Evolutionary conservation across 64 coral and sea anemone genomes (phyloP).

Genomic region (Montipora sp.): DNA sequence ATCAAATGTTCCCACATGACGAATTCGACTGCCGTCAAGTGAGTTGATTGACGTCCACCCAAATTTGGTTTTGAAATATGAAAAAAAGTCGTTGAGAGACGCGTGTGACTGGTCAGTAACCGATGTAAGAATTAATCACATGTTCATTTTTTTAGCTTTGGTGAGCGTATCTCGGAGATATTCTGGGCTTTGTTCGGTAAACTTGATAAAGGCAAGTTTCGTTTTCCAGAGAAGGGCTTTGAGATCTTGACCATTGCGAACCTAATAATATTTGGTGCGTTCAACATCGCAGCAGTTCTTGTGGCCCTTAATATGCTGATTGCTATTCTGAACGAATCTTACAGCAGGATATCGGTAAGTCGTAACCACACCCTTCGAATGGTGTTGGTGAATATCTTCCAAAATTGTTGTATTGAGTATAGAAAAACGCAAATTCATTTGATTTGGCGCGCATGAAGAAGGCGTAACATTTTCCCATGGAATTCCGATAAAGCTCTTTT

Average conservation of each 20-base stretch:
- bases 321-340: constrained; percentile 34
- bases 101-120: too few species aligned
- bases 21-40: too few species aligned
- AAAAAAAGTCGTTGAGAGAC: too few species aligned
- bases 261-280: neutral
- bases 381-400: neutral
- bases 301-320: constrained; percentile 41
- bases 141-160: neutral
- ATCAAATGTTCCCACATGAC: too few species aligned
- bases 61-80: too few species aligned
- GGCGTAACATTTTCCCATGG: too few species aligned
- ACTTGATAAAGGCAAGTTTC: neutral
- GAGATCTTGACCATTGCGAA: neutral
- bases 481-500: too few species aligned
- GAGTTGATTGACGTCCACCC: too few species aligned
- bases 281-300: constrained; percentile 29
- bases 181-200: constrained; percentile 20
- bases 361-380: too few species aligned
- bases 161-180: neutral
- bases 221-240: neutral
- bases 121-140: too few species aligned
- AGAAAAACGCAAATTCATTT: too few species aligned
- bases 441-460: too few species aligned
- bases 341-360: constrained; percentile 15
- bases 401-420: neutral